Evolutionary conservation across 2,888 invertebrate species (phyloP), one percentile per base, ranked within the genome.

Genomic region (Oxytorus armatus): DNA sequence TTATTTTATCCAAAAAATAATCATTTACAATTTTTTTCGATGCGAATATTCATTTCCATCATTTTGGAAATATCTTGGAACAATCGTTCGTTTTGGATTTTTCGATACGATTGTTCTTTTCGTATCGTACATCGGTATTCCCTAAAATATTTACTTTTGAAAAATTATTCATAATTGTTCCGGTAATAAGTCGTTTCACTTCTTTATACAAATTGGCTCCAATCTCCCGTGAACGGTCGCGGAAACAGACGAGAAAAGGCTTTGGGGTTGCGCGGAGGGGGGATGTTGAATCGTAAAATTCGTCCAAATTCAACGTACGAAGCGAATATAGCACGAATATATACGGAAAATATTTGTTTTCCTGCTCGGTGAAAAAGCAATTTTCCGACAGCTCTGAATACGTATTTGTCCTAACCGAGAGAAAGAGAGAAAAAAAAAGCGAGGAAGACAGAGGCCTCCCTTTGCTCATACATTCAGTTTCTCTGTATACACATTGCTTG

Each of bases 331-430:
- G n/a, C n/a, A n/a, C n/a, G 29, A 29, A 29, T 29, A 29, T 29
- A 29, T 29, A 29, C 11, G 29, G 47, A 33, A 65, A 33, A 49
- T 65, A 29, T 29, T 3, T 29, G 2, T 29, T 29, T 2, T 5
- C 29, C 5, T 29, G 2, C 53, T 23, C 29, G 69, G n/a, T 51
- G 79, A 21, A 77, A 84, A 84, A 84, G 72, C 81, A 82, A 84
- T 83, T 83, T 83, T 72, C 65, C 59, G 63, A 75, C 72, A 47
- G 69, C 51, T 73, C 44, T 63, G 78, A 80, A 79, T 77, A 68
- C 75, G 77, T 78, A 74, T 78, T 75, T 72, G 76, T 42, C 42
- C 69, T 16, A 53, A 65, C 69, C 57, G 44, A 23, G 42, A 44
- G 47, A 65, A 47, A 33, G 44, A n/a, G n/a, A n/a, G n/a, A n/a